A percentile compares a stretch with the other conserved stretches of the same genome.
These are phyloP conservation scores for Andrena trimmerana DNA, from an alignment of 2,888 invertebrate species.

Conservation along the genomic window DNA sequence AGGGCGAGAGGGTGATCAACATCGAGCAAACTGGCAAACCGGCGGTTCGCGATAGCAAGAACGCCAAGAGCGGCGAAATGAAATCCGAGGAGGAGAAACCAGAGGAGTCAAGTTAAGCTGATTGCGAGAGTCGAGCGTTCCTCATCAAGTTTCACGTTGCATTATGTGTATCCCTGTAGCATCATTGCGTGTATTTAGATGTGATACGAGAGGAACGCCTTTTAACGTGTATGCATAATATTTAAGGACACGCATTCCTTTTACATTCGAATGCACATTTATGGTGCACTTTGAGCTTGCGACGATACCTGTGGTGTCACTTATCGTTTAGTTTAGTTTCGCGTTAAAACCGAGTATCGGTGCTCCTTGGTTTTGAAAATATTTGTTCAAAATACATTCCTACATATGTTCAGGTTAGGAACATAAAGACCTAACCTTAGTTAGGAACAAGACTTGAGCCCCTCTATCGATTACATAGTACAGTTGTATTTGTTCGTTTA, in stretches of 20 bases:
- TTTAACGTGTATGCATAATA: neutral
- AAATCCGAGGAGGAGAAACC: slow-evolving; percentile 13
- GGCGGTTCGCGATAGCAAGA: slow-evolving; percentile 47
- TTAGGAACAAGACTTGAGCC: too few relatives aligned
- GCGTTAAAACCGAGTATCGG: neutral
- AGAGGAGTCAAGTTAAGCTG: slow-evolving; percentile 23
- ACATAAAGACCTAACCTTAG: too few relatives aligned
- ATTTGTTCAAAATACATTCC: neutral
- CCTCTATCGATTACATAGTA: neutral
- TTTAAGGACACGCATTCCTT: neutral
- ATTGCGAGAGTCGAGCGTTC: neutral
- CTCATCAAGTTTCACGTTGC: neutral
- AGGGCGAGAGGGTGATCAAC: slow-evolving; percentile 72
- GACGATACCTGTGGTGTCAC: slow-evolving; percentile 6
- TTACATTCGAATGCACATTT: slow-evolving; percentile 1
- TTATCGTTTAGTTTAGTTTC: neutral
- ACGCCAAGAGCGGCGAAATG: slow-evolving; percentile 49
- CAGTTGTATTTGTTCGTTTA: neutral
- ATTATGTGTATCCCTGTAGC: slow-evolving; percentile 15
- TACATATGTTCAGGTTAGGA: too few relatives aligned
- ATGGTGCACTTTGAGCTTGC: neutral
- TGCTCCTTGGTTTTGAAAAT: neutral
- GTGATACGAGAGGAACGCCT: neutral
- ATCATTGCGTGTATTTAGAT: neutral
- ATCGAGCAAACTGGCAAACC: slow-evolving; percentile 81